Evolutionary conservation across 2,113 vertebrate genomes (phyloP).

Genomic region (Paramisgurnus dabryanus): DNA sequence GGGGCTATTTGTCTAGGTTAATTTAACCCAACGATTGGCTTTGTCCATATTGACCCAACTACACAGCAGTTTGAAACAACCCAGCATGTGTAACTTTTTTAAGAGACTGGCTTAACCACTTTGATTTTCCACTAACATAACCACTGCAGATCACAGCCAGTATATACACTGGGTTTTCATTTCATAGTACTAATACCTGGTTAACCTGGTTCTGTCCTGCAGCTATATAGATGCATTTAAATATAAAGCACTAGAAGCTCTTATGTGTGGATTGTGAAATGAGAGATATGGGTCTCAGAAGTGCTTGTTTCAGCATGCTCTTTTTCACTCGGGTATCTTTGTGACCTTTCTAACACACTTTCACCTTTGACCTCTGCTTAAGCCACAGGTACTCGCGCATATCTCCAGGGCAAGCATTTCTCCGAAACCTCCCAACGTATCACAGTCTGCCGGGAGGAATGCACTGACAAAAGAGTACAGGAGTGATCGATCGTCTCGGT

Average conservation of each 20-base stretch:
- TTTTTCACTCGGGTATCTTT: constrained; percentile 17
- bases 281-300: neutral
- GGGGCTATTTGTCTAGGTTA: too few relatives aligned
- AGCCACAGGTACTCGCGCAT: constrained; percentile 32
- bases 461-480: constrained; percentile 40
- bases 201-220: neutral
- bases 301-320: neutral
- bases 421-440: neutral
- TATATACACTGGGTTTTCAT: neutral
- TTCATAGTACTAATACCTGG: neutral
- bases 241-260: neutral
- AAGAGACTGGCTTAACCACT: neutral
- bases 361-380: constrained; percentile 10
- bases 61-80: too few relatives aligned
- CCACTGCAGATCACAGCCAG: neutral
- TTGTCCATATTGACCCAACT: too few relatives aligned
- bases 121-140: neutral
- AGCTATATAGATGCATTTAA: neutral
- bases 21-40: too few relatives aligned
- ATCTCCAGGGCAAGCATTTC: constrained; percentile 37
- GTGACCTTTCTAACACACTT: constrained; percentile 17
- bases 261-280: constrained; percentile 16
- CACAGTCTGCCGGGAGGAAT: constrained; percentile 13
- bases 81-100: neutral
- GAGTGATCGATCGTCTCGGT: constrained; percentile 46